These are phyloP conservation scores for Hirtodrosophila trivittata DNA, from an alignment of 2,888 invertebrate species.

Conservation along the genomic window DNA sequence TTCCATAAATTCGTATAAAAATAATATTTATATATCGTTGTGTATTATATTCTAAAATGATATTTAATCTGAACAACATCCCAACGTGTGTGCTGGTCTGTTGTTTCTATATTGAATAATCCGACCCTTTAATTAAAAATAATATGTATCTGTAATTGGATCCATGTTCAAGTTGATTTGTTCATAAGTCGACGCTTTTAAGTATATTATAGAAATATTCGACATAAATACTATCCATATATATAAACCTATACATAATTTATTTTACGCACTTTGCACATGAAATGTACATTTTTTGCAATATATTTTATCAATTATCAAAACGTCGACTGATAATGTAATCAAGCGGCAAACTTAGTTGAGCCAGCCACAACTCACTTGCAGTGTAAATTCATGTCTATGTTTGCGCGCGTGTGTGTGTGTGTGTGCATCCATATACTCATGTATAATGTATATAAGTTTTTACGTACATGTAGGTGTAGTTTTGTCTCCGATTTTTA, in stretches of 20 bases:
- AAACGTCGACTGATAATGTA: conserved; percentile 44
- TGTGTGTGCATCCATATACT: conserved; percentile 8
- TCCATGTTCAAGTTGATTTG: no score
- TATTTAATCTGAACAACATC: no score
- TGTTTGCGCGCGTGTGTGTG: background rate
- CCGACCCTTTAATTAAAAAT: background rate
- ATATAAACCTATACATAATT: no score
- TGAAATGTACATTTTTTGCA: conserved; percentile 12
- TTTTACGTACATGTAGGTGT: conserved; percentile 8
- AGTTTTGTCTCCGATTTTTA: conserved; percentile 42
- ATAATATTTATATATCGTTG: no score
- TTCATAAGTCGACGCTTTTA: no score
- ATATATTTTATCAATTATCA: conserved; percentile 32
- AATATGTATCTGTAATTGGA: background rate
- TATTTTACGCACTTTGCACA: no score
- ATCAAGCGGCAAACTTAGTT: conserved; percentile 27
- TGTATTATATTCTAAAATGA: no score
- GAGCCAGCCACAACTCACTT: conserved; percentile 8
- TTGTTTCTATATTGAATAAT: background rate
- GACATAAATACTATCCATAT: no score
- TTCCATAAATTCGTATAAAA: no score
- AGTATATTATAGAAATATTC: no score
- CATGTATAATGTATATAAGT: conserved; percentile 2
- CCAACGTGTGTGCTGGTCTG: no score
- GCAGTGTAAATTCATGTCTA: conserved; percentile 18